Base-by-base conservation (phyloP, 2,797 vertebrate genomes). In the Schizothorax lantsangensis region DNA sequence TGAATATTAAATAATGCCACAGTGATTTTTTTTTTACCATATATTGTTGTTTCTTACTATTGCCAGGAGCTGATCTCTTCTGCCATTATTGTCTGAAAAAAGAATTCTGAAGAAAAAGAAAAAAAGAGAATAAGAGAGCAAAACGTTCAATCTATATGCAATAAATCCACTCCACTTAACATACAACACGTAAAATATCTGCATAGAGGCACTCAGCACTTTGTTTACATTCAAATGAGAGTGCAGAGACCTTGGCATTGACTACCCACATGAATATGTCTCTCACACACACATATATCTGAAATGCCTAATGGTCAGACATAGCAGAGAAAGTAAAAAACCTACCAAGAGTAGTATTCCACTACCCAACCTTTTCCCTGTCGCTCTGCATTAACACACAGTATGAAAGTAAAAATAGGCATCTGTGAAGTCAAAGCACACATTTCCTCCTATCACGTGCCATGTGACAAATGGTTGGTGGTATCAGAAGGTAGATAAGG, bases 201-300 rank as follows among this genome's bases (percentile, higher is more conserved):
- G 72, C 19, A 84, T 47, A 75, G 40, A 83, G 72, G 82, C 83
- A 69, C 47, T 78, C 43, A 66, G 54, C 59, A 69, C 30, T 36
- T 79, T 69, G 49, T 57, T 88, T 81, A 68, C 84, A 77, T 85
- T 49, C 47, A 33, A 73, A 68, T 80, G 47, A 81, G 68, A 80
- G 57, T 43, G 75, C 82, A 62, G 81, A 87, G 86, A 87, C 75
- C 81, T 84, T 79, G 57, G 38, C 72, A 69, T n/a, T 69, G 59
- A 78, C 71, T 64, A 83, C 57, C 69, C 77, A 66, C 69, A 75
- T 81, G 68, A 81, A 81, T 88, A 77, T 47, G 74, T 72, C 83
- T 81, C 26, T 38, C 43, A 57, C 33, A 30, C n/a, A 64, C 71
- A 74, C 40, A 49, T 6, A 62, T 21, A 21, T 77, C 43, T 77